Evolutionary conservation across 2,113 vertebrate species (phyloP), one percentile per base, ranked within the genome.

Genomic region (Podarcis muralis): DNA sequence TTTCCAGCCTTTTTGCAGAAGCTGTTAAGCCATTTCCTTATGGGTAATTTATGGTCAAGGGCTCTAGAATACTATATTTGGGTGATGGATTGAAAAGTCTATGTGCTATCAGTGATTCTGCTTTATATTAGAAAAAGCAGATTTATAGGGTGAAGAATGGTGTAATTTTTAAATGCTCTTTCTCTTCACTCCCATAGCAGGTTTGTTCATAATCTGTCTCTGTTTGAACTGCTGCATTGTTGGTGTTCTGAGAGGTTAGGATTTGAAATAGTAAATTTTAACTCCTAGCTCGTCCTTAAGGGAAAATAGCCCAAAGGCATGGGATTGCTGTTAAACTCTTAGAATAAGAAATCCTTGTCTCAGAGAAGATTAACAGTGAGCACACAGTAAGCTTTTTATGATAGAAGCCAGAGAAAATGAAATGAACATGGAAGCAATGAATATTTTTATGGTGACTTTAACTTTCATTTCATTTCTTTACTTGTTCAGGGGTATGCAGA

Each of bases 51-150:
- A 83, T 92, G 85, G 68, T 75, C 62, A 78, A 92, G 85, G 83
- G 91, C 88, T 62, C 79, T 43, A 59, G 15, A 0, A 6, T 68
- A 88, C 90, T 94, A 0, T 84, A 72, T 94, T 93, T 93, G 89
- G 86, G 72, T 92, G 89, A 91, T 92, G 35, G 22, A 86, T 82
- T 91, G 94, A 93, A 90, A 95, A 95, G 82, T 76, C 68, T 83
- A 12, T 87, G 92, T 90, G 77, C 91, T 95, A 71, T 90, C 90
- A 79, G 40, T 90, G 93, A 69, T 88, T 96, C 90, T 90, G 85
- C 90, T 92, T 94, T 77, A 75, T 92, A 27, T 59, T 20, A 91
- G 76, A 78, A 91, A 84, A 48, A 30, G 81, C 4, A 35, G 89
- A 75, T 90, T 79, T 66, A 72, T 90, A 87, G 83, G 43, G 62